Evolutionary conservation across 2,797 vertebrate genomes (phyloP), one percentile per base, ranked within the genome.

Genomic region (Hydrocynus forskahlii): DNA sequence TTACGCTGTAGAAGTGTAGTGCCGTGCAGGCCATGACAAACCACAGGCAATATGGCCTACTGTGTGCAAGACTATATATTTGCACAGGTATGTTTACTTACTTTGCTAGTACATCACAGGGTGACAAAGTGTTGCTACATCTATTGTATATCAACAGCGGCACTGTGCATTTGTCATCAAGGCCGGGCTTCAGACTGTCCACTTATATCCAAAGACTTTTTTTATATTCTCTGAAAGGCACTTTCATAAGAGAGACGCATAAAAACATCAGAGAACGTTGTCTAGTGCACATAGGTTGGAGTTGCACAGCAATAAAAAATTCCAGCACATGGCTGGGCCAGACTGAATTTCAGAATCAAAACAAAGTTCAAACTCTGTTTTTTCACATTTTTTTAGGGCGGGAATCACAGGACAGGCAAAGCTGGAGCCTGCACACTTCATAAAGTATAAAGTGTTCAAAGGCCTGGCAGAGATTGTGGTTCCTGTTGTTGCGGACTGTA

Each of bases 11-110:
- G 76, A 25, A 71, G 64, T 66, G 63, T 16, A 38, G 43, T 2
- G 80, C 79, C 68, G 76, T 38, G 75, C 29, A 79, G 72, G 60
- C 52, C 63, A 79, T 74, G 72, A 74, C 35, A 9, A 81, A 63
- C 25, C 35, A n/a, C 40, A n/a, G 1, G 35, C 7, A 16, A 75
- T 57, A 62, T 25, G 9, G 9, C 25, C 29, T 35, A 29, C 40
- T 54, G 55, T 23, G 43, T 43, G 59, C 7, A 40, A 75, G 45
- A 43, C 38, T 48, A 35, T n/a, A 50, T 55, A 55, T 75, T 63
- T 68, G 50, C 16, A 59, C 62, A 13, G 45, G 59, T 1, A 5
- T 50, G 60, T 25, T 54, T 10, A n/a, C 21, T 19, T 7, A 1
- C 10, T 45, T 75, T 54, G 40, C 60, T 38, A 62, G 43, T 12